Base-by-base conservation (phyloP, 2,888 invertebrate species). In the Drosophila prostipennis region DNA sequence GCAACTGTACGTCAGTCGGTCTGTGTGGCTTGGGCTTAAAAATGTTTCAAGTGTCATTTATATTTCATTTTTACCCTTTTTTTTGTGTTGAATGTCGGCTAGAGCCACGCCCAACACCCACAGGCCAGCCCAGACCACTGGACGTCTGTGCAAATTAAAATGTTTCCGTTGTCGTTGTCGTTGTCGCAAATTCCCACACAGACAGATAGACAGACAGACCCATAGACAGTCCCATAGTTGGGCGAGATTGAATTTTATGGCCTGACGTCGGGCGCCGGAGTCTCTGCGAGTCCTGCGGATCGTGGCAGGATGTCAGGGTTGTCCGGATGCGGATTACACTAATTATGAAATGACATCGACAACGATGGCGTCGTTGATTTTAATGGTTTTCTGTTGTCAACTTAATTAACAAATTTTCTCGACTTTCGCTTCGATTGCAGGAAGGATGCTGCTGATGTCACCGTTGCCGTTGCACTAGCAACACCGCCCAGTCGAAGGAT, bases 161-260 rank as follows among this genome's bases (percentile, higher is more conserved):
- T 85, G 86, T 78, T 85, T 85, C 87, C 85, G 87, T 73, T 83
- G 67, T 75, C 76, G 76, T 73, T 83, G 65, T 75, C 76, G 76
- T 63, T 63, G 55, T 63, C 60, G 55, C 58, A n/a, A 48, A 19
- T 39, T 60, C 53, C 51, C 59, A 60, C 39, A 52, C 36, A 42
- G 23, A 40, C 8, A 16, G 8, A 42, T 6, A 42, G 10, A 1
- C 40, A 14, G 23, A 40, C 37, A 43, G 23, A 26, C 10, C 8
- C n/a, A n/a, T n/a, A n/a, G n/a, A n/a, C n/a, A n/a, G 14, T 32
- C 26, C 48, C 63, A 67, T 72, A 56, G 72, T 76, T 78, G 55
- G 42, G 34, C 60, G 76, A 77, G 73, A 84, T 82, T 87, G 73
- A 82, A 80, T 80, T 86, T 86, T 80, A 76, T 79, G 79, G 77